phyloP scores from a whole-genome alignment of 1,140 invertebrate genomes.

The Lepidurus packardi region DNA sequence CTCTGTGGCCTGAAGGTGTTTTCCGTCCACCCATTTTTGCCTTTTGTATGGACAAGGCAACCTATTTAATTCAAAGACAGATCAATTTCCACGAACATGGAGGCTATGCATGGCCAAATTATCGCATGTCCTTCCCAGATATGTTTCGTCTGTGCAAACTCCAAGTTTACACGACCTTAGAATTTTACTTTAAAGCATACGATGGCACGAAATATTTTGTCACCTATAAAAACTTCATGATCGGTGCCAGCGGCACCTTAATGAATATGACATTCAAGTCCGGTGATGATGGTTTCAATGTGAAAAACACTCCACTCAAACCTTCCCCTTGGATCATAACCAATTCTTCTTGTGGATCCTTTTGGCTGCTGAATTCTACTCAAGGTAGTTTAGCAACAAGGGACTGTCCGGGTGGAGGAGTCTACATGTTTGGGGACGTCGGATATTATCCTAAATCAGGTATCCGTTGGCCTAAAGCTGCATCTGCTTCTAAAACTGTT shows the following conservation, averaged over 20 bases:
- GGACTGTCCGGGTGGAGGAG: background rate
- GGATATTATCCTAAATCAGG: background rate
- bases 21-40: background rate
- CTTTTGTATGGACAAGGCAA: background rate
- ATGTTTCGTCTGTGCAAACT: background rate
- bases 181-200: background rate
- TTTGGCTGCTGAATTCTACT: background rate
- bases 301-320: background rate
- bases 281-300: background rate
- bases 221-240: background rate
- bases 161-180: background rate
- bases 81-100: background rate
- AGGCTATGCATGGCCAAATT: background rate
- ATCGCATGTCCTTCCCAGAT: background rate
- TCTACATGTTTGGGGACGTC: background rate
- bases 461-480: background rate
- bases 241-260: background rate
- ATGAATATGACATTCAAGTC: background rate
- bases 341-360: background rate
- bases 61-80: background rate
- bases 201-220: background rate
- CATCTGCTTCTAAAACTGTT: background rate
- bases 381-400: background rate
- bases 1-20: background rate
- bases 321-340: background rate